These are phyloP conservation scores for Brachyptera putata DNA, from an alignment of 2,888 invertebrate species.

Conservation along the genomic window DNA sequence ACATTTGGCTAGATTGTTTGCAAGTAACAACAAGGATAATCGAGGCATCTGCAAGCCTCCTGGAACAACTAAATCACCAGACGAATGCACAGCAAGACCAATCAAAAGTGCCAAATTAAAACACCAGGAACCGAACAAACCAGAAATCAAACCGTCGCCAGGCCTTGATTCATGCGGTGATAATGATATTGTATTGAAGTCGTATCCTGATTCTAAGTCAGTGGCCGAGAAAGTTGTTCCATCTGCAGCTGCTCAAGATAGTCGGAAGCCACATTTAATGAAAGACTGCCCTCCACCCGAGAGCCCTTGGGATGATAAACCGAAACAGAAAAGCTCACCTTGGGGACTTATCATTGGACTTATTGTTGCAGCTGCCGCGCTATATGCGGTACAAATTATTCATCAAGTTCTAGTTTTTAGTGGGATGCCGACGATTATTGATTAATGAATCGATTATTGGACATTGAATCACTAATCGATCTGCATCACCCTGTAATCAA, in stretches of 20 bases:
- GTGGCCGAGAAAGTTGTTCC: not conserved
- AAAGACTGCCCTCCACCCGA: slow-evolving; percentile 10
- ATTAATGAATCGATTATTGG: not conserved
- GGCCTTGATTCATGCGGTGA: not conserved
- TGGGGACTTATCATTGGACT: slow-evolving; percentile 39
- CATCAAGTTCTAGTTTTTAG: not conserved
- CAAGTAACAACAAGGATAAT: slow-evolving; percentile 11
- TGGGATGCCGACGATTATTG: not conserved
- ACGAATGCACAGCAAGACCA: slow-evolving; percentile 38
- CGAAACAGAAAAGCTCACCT: not conserved
- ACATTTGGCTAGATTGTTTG: slow-evolving; percentile 12
- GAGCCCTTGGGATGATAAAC: slow-evolving; percentile 14
- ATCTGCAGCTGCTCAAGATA: slow-evolving; percentile 3
- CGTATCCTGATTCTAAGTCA: not conserved
- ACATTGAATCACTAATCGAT: too few relatives aligned
- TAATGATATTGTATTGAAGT: not conserved
- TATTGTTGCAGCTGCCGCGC: slow-evolving; percentile 44
- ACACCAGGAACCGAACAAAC: too few relatives aligned
- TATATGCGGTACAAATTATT: slow-evolving; percentile 44
- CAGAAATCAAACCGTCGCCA: slow-evolving; percentile 28
- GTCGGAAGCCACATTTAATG: slow-evolving; percentile 20
- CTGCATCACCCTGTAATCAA: too few relatives aligned
- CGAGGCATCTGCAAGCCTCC: slow-evolving; percentile 36
- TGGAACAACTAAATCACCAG: slow-evolving; percentile 40
- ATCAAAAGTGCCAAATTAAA: too few relatives aligned